A percentile compares a stretch with the other conserved stretches of the same genome.
Conservation (phyloP, 2,113 vertebrate species). For the Podocnemis expansa region DNA sequence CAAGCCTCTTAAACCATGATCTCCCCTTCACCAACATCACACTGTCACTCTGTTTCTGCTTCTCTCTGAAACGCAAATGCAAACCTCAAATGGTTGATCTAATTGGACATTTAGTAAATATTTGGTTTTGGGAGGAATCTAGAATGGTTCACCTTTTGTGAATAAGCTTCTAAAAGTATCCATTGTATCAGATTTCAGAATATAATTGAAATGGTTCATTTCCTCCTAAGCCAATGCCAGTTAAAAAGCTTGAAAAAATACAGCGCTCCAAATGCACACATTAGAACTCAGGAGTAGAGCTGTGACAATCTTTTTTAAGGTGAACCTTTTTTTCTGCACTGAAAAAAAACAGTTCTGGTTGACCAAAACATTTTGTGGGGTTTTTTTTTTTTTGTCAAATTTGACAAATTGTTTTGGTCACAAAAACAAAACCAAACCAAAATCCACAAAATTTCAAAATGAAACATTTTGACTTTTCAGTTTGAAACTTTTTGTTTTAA, state of each 20-base stretch:
- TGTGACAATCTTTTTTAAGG: too few relatives aligned
- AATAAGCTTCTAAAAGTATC: background rate
- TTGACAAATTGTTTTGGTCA: too few relatives aligned
- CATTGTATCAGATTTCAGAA: background rate
- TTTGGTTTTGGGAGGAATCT: background rate
- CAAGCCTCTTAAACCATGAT: background rate
- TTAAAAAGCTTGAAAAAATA: background rate
- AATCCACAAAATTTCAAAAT: too few relatives aligned
- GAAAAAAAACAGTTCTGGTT: too few relatives aligned
- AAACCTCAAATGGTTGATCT: background rate
- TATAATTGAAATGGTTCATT: background rate
- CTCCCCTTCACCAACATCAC: background rate
- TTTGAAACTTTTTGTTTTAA: too few relatives aligned
- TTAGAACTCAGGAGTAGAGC: background rate
- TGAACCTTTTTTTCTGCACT: too few relatives aligned
- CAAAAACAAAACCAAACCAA: too few relatives aligned
- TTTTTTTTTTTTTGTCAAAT: too few relatives aligned
- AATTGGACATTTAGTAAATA: background rate
- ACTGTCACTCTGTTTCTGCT: background rate
- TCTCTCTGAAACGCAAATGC: background rate
- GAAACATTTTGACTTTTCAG: too few relatives aligned
- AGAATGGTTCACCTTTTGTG: background rate
- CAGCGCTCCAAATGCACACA: background rate
- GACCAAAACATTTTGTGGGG: too few relatives aligned
- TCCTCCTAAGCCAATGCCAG: background rate